phyloP scores from a whole-genome alignment of 2,113 vertebrate genomes.

The Acrocephalus arundinaceus region DNA sequence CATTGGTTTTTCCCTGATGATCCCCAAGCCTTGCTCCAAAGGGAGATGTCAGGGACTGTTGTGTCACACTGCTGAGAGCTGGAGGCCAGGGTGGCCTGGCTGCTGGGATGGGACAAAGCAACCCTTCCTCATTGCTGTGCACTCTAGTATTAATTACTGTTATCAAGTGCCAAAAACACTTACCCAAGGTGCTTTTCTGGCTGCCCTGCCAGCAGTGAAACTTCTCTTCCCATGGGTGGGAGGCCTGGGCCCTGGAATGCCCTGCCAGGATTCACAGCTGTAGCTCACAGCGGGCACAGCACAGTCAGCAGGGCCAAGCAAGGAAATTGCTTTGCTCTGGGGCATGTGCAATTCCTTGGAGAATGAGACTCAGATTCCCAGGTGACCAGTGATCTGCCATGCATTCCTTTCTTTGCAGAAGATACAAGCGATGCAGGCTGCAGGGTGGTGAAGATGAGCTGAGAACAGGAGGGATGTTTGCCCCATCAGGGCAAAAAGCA shows the following conservation, averaged over 20 bases:
- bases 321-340: not conserved
- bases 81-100: not conserved
- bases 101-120: not conserved
- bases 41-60: not conserved
- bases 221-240: not conserved
- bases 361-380: not conserved
- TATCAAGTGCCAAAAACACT: not conserved
- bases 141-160: not conserved
- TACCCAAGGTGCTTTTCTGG: not conserved
- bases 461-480: not conserved
- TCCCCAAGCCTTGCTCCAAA: not conserved
- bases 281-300: not conserved
- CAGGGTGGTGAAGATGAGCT: not conserved
- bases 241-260: not conserved
- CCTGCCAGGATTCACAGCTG: not conserved
- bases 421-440: not conserved
- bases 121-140: not conserved
- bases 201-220: not conserved
- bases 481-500: not conserved
- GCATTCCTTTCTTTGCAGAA: not conserved
- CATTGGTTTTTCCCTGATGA: not conserved
- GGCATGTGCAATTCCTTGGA: not conserved
- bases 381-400: not conserved
- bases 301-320: not conserved
- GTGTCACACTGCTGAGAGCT: not conserved